Evolutionary conservation across 2,888 invertebrate genomes (phyloP).

Genomic region (Leucoma salicis): DNA sequence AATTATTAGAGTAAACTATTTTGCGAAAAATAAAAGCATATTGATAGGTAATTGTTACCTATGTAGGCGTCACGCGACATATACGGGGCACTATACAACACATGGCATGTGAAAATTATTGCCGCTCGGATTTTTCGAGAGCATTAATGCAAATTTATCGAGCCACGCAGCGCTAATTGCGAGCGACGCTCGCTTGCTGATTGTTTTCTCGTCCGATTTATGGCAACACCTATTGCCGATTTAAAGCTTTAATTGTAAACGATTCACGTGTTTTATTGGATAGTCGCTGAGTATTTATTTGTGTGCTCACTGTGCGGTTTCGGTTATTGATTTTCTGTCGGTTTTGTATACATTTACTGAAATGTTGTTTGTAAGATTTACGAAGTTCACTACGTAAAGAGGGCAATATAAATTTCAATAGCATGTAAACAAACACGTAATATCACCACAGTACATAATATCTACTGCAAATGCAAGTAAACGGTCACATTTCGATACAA

Average conservation of each 20-base stretch:
- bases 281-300: slow-evolving; percentile 78
- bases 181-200: slow-evolving; percentile 71
- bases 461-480: too few relatives aligned
- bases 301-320: slow-evolving; percentile 68
- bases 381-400: too few relatives aligned
- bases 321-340: slow-evolving; percentile 73
- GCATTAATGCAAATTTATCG: slow-evolving; percentile 83
- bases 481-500: too few relatives aligned
- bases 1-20: too few relatives aligned
- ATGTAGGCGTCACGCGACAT: slow-evolving; percentile 12
- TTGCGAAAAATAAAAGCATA: slow-evolving; percentile 25
- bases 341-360: slow-evolving; percentile 42
- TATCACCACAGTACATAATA: too few relatives aligned
- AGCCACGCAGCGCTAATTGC: slow-evolving; percentile 80
- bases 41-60: slow-evolving; percentile 15
- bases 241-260: slow-evolving; percentile 82
- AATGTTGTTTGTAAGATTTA: slow-evolving; percentile 37
- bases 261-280: slow-evolving; percentile 82
- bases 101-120: slow-evolving; percentile 77
- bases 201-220: slow-evolving; percentile 80
- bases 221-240: slow-evolving; percentile 83
- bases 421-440: too few relatives aligned
- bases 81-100: slow-evolving; percentile 54
- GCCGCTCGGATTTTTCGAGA: slow-evolving; percentile 78
- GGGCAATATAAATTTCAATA: too few relatives aligned